Evolutionary conservation across 1,140 invertebrate species (phyloP), one percentile per base, ranked within the genome.

Genomic region (Aleiodes sp.): DNA sequence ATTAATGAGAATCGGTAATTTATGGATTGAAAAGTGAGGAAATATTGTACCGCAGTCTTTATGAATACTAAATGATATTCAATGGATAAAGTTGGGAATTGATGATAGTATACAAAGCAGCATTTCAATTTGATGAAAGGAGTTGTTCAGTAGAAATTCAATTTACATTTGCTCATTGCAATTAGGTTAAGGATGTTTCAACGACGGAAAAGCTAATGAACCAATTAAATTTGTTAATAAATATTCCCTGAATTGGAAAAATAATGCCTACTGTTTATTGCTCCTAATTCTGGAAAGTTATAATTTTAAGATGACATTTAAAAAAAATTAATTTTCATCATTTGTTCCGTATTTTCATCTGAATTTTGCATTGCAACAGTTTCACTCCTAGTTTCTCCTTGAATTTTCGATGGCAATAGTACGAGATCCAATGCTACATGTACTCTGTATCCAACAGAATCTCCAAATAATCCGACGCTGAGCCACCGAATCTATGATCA

Each of bases 401-500:
- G n/a, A n/a, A n/a, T n/a, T n/a, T n/a, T n/a, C n/a, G n/a, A 52
- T 52, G 46, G 10, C 26, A 8, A 52, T 9, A 24, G 21, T 6
- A 24, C 21, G 19, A 9, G 46, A 52, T 52, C 19, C 46, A 52
- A 10, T 12, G 8, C 46, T 52, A 1, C 8, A 21, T 52, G 46
- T 52, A 52, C 46, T 35, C 4, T 52, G 46, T 52, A 21, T 52
- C 16, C 19, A 16, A 9, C 2, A 2, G 10, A 46, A 46, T 46
- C 43, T 46, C 43, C 19, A 12, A 19, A 21, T 52, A 52, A 52
- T 52, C 46, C 46, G 4, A 16, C 26, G 21, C 46, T 52, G 46
- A 52, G 46, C 19, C 46, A 21, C 8, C 1, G 46, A 52, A 52
- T 52, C 46, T 21, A 52, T 52, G 46, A 52, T 52, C 46, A 52